phyloP scores from a whole-genome alignment of 1,140 invertebrate species.

The Metopolophium dirhodum region DNA sequence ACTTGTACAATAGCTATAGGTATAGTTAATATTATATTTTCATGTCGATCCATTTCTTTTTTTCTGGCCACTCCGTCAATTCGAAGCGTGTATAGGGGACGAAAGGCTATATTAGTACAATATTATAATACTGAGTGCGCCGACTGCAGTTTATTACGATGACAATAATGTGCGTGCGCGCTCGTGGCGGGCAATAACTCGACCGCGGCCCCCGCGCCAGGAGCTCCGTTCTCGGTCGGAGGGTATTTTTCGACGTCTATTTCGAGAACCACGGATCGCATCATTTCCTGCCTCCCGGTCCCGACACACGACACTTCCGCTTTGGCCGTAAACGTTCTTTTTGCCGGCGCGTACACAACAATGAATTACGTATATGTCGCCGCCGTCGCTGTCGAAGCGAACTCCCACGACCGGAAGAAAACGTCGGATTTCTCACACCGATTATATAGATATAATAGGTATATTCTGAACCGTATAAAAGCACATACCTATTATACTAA shows the following conservation, averaged over 20 bases:
- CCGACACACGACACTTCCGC: neutral
- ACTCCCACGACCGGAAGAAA: neutral
- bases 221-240: neutral
- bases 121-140: neutral
- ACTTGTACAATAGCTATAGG: too few species aligned
- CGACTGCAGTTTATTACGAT: neutral
- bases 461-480: neutral
- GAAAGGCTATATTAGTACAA: neutral
- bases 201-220: neutral
- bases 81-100: neutral
- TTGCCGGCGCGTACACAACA: neutral
- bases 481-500: too few species aligned
- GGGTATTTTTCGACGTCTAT: neutral
- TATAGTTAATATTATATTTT: neutral
- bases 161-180: neutral
- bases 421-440: neutral
- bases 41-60: neutral
- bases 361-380: neutral
- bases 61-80: neutral
- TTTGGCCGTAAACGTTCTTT: neutral
- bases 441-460: too few species aligned
- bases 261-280: neutral
- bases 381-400: neutral
- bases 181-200: neutral
- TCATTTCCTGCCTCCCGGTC: neutral